phyloP scores from a whole-genome alignment of 35 echinoderm and acorn worm genomes.

The Ophioderma brevispina region DNA sequence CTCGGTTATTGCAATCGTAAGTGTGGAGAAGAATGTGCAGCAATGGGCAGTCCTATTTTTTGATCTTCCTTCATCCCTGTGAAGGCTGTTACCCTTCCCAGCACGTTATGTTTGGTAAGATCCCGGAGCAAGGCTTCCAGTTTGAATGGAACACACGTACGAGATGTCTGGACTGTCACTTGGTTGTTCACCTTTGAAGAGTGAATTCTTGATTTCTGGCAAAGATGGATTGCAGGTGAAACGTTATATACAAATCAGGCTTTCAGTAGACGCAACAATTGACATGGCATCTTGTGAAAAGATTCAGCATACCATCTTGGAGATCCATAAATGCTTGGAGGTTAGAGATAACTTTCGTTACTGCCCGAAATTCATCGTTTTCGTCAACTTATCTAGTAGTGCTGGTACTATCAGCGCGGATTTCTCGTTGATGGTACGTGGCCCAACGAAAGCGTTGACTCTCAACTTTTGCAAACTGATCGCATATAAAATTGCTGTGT shows the following conservation, averaged over 20 bases:
- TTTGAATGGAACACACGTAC: slow-evolving; percentile 15
- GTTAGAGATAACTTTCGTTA: neutral
- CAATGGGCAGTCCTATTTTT: slow-evolving; percentile 32
- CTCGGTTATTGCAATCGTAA: neutral
- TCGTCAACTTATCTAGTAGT: too few species aligned
- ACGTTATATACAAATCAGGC: slow-evolving; percentile 19
- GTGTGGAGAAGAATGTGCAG: slow-evolving; percentile 14
- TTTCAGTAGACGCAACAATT: slow-evolving; percentile 16
- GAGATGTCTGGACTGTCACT: slow-evolving; percentile 5
- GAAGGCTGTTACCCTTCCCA: slow-evolving; percentile 14
- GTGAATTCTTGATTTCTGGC: slow-evolving; percentile 29
- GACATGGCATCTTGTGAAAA: slow-evolving; percentile 43
- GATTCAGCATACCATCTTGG: slow-evolving; percentile 17
- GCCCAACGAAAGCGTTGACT: too few species aligned
- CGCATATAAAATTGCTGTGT: too few species aligned
- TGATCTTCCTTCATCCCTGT: slow-evolving; percentile 10
- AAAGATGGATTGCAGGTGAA: slow-evolving; percentile 35
- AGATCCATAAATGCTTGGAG: slow-evolving; percentile 20
- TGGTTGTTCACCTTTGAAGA: neutral
- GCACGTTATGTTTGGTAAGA: neutral
- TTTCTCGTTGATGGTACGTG: too few species aligned
- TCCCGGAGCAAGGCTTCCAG: neutral
- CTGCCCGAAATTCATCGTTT: neutral
- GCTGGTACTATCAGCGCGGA: too few species aligned
- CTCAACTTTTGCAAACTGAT: too few species aligned